Percentiles rank a stretch among this genome's conserved stretches.
Conservation (phyloP, 2,797 vertebrate genomes). For the Poecilia picta region DNA sequence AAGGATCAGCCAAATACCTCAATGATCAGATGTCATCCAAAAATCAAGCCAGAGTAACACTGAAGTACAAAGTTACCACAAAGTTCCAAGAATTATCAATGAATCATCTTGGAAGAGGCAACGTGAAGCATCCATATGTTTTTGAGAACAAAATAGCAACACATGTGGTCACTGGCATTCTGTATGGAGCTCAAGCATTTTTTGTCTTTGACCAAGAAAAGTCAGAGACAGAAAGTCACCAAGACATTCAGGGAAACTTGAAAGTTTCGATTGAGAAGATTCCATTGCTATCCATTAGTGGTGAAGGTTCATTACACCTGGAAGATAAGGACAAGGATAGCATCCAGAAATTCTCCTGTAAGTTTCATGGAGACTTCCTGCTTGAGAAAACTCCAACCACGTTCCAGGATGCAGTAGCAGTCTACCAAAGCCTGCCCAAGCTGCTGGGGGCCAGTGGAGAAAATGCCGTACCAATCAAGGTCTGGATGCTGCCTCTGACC, state of each 20-base stretch:
- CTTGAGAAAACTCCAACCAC: conserved; percentile 37
- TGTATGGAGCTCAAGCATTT: conserved; percentile 72
- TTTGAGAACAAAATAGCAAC: conserved; percentile 62
- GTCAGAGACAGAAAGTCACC: conserved; percentile 36
- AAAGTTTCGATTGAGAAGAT: conserved; percentile 56
- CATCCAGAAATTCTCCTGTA: conserved; percentile 65
- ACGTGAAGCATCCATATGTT: conserved; percentile 31
- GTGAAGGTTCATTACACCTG: conserved; percentile 44
- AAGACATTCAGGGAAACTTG: conserved; percentile 58
- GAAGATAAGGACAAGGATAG: conserved; percentile 28
- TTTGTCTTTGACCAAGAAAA: conserved; percentile 70
- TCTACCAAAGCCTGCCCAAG: conserved; percentile 60
- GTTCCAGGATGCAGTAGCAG: conserved; percentile 54
- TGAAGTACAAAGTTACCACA: conserved; percentile 37
- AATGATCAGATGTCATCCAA: conserved; percentile 24
- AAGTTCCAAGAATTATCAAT: conserved; percentile 56
- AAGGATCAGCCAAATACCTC: conserved; percentile 48
- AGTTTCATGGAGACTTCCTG: conserved; percentile 66
- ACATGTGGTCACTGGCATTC: conserved; percentile 66
- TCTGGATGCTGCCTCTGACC: conserved; percentile 71
- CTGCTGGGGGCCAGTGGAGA: conserved; percentile 41
- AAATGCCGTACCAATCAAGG: conserved; percentile 55
- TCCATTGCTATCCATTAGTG: conserved; percentile 14
- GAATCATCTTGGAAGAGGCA: conserved; percentile 55
- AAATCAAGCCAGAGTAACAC: conserved; percentile 38